Base-by-base conservation (phyloP, 2,888 invertebrate genomes). In the Drosophila putrida region DNA sequence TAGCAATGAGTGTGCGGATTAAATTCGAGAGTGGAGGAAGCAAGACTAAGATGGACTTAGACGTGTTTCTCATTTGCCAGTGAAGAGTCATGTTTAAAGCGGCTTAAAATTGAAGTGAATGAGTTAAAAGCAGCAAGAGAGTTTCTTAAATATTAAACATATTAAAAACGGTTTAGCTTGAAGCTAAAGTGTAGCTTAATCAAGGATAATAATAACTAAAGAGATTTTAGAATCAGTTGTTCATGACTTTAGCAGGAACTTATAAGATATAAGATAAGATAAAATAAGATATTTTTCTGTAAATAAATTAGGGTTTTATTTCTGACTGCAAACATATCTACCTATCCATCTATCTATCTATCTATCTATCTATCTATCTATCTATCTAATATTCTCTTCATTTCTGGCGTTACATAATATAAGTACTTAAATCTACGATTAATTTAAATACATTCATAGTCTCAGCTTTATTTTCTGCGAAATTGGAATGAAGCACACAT, bases 1-100 rank as follows among this genome's bases (percentile, higher is more conserved):
- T 51, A 25, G 54, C 47, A 41, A 43, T 13, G 50, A 74, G 62
- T 41, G 39, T 49, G 46, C 54, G 61, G 71, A 71, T 67, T 75
- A 68, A 41, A 49, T 50, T 50, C 13, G 28, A 35, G 35, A 15
- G 39, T 11, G 41, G 15, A 10, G 13, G n/a, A 15, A 53, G 35
- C 39, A 44, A 39, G 44, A 20, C 57, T 60, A 25, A 54, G 57
- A 41, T 53, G 60, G 53, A 58, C 64, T 74, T 35, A 43, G 15
- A 43, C 55, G 31, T 38, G 50, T 55, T 43, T 36, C 27, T 15
- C 46, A 41, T 28, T 46, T 41, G 36, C 6, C 44, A 51, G 13
- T 51, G 36, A 67, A 58, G 57, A 53, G 38, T 62, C 62, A 43
- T 39, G 55, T 41, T 60, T n/a, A 63, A 69, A 43, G 38, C 58